A percentile compares a stretch with the other conserved stretches of the same genome.
Evolutionary conservation across 92 coral and sea anemone species (phyloP).

Genomic region (Zoanthus solanderi): DNA sequence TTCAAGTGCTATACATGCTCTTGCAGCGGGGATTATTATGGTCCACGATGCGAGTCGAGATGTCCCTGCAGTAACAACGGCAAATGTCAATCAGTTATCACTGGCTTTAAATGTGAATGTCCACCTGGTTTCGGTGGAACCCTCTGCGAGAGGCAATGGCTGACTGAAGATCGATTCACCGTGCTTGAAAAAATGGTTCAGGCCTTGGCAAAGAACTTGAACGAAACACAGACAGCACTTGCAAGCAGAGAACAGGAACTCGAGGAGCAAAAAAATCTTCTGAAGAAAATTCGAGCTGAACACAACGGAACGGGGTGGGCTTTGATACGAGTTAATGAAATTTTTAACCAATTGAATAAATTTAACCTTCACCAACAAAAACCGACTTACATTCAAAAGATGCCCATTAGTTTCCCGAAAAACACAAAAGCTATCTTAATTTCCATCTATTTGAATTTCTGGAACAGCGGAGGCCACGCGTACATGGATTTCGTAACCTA

Average conservation of each 20-base stretch:
- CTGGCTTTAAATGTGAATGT: constrained; percentile 67
- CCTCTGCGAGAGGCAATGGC: constrained; percentile 64
- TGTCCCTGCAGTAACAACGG: constrained; percentile 76
- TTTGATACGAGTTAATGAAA: constrained; percentile 60
- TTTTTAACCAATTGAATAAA: constrained; percentile 43
- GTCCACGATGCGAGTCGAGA: constrained; percentile 60
- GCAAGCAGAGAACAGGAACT: constrained; percentile 32
- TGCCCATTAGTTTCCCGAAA: constrained; percentile 64
- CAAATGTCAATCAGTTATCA: constrained; percentile 47
- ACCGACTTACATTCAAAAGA: constrained; percentile 71
- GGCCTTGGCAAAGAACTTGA: constrained; percentile 31
- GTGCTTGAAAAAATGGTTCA: constrained; percentile 46
- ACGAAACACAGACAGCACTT: constrained; percentile 41
- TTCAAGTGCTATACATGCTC: constrained; percentile 65
- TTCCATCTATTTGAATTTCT: constrained; percentile 63
- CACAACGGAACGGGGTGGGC: constrained; percentile 55
- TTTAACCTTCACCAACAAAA: constrained; percentile 61
- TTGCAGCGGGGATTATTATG: constrained; percentile 62
- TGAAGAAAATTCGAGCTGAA: too few species aligned
- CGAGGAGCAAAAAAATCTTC: background rate
- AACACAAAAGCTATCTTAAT: constrained; percentile 74
- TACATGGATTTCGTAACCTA: constrained; percentile 56
- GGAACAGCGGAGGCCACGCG: constrained; percentile 58
- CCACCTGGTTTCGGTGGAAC: constrained; percentile 66
- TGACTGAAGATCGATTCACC: constrained; percentile 55